Base-by-base conservation (phyloP, 2,888 invertebrate species). In the Drosophila tripunctata region DNA sequence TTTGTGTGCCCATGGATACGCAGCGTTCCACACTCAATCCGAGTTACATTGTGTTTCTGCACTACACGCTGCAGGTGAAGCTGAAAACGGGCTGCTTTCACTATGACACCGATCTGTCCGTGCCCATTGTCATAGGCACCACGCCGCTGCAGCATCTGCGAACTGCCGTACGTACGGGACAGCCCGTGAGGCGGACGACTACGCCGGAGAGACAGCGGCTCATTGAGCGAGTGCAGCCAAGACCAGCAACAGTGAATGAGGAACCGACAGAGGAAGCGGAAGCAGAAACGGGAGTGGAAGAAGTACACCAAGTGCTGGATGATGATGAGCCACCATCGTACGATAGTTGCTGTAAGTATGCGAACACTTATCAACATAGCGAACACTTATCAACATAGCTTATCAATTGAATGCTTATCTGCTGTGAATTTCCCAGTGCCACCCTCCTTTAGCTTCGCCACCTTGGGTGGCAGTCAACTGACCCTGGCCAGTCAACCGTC, bases 11-110 rank as follows among this genome's bases (percentile, higher is more conserved):
- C 93, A 93, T 70, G 92, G 93, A 75, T 94, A 94, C 95, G 78
- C 95, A 95, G 2, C 95, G 96, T 0, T 95, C 96, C 3, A 95
- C 95, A 1, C 74, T 89, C 3, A 89, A 89, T 63, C 75, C 81
- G 44, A 89, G 86, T 50, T 89, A 89, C 43, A 89, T 89, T 44
- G 89, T 90, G 12, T 89, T 89, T 24, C 57, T 90, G 10, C 89
- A 90, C 47, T 90, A 90, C 33, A 86, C 85, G 38, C 66, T 90
- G 36, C 89, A 88, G 58, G 77, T 88, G 12, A 88, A 82, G 43
- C 64, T 90, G 14, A 88, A 88, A 64, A 90, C 89, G 1, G 90
- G 90, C 0, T 80, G 58, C 47, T 88, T 89, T 40, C 90, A 90
- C 60, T 89, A 88, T 33, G 89, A 90, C 43, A 88, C 86, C 10